phyloP scores from a whole-genome alignment of 2,888 invertebrate species.

The Sycophila texana region DNA sequence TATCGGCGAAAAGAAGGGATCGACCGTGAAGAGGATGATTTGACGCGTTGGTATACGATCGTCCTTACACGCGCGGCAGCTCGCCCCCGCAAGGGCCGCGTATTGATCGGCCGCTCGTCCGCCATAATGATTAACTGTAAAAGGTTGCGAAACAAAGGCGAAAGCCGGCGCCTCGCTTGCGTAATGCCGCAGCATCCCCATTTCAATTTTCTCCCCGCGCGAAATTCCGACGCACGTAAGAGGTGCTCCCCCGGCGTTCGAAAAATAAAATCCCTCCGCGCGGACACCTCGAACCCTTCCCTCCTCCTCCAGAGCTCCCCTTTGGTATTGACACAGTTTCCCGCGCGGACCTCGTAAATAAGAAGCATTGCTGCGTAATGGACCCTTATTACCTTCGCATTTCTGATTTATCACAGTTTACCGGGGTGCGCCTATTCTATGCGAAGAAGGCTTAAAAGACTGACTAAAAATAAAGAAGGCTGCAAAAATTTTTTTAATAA shows the following conservation, averaged over 20 bases:
- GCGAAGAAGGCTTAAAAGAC: no score
- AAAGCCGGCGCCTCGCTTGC: background rate
- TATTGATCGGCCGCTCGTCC: background rate
- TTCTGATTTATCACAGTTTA: no score
- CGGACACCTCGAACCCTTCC: background rate
- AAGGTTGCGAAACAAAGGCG: conserved; percentile 17
- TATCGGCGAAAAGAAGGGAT: no score
- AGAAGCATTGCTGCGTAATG: no score
- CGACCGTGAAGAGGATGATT: no score
- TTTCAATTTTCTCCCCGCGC: conserved; percentile 1
- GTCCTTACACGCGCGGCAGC: background rate
- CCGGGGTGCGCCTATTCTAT: no score
- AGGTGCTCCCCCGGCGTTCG: no score
- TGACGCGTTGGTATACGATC: background rate
- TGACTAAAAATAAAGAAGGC: no score
- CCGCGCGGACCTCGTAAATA: conserved; percentile 2
- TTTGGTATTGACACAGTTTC: conserved; percentile 45
- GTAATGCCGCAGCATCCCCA: background rate
- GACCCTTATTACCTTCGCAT: no score
- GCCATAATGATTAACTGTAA: conserved; percentile 13
- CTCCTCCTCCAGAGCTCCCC: background rate
- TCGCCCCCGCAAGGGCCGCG: conserved; percentile 4
- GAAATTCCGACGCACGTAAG: background rate
- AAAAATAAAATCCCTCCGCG: background rate
- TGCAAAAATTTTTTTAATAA: no score